phyloP scores from a whole-genome alignment of 2,797 vertebrate species.

The Notolabrus celidotus region DNA sequence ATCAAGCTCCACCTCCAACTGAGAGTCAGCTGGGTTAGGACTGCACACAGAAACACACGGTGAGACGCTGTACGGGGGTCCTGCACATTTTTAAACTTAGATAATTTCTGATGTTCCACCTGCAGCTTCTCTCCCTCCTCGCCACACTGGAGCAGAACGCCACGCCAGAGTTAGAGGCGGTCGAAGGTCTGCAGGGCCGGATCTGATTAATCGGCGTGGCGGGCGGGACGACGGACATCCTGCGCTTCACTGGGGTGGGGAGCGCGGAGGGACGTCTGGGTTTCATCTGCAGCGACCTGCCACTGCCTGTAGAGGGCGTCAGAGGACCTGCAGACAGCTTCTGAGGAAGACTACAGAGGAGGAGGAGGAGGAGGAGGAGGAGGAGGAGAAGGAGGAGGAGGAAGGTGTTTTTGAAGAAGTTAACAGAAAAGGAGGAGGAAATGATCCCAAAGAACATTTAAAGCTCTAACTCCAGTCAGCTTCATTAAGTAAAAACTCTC shows the following conservation, averaged over 20 bases:
- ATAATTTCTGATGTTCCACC: constrained; percentile 71
- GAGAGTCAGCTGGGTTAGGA: constrained; percentile 16
- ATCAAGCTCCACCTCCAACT: constrained; percentile 36
- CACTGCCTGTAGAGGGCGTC: constrained; percentile 64
- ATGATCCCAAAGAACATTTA: no score
- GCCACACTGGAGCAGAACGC: constrained; percentile 31
- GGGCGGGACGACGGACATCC: constrained; percentile 77
- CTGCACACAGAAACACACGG: constrained; percentile 39
- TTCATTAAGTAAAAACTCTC: no score
- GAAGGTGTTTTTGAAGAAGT: background rate
- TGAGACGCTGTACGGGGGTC: background rate
- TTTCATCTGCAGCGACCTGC: constrained; percentile 71
- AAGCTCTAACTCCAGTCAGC: no score
- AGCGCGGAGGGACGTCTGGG: constrained; percentile 78
- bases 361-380: no score
- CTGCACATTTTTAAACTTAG: background rate
- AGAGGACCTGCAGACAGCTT: constrained; percentile 41
- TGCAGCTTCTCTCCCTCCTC: constrained; percentile 51
- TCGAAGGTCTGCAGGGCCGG: constrained; percentile 26
- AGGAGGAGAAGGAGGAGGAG: no score
- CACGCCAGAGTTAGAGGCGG: background rate
- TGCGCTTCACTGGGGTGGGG: constrained; percentile 85
- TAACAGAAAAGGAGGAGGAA: no score
- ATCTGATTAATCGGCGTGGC: constrained; percentile 78
- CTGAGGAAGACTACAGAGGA: constrained; percentile 74